phyloP scores from a whole-genome alignment of 64 coral and sea anemone species.

The Dendrophyllia cribrosa region DNA sequence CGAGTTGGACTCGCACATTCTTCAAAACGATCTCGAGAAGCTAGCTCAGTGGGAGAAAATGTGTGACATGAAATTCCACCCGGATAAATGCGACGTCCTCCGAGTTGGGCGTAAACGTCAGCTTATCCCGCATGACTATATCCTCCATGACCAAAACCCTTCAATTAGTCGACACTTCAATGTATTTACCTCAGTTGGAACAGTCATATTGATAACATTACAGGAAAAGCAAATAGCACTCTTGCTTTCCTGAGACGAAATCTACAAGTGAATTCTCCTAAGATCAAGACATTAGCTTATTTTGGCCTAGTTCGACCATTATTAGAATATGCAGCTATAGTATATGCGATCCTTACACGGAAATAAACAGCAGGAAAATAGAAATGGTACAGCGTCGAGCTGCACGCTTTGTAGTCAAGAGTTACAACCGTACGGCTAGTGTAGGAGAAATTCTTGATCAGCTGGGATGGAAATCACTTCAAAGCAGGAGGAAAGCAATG shows the following conservation, averaged over 20 bases:
- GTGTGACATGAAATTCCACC: background rate
- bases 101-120: background rate
- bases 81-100: background rate
- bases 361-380: no score
- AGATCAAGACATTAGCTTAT: background rate
- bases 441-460: background rate
- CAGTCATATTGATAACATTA: background rate
- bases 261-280: background rate
- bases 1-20: background rate
- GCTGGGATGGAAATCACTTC: background rate
- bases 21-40: background rate
- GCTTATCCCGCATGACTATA: background rate
- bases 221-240: background rate
- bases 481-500: background rate
- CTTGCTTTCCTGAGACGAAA: background rate
- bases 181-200: background rate
- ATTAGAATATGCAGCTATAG: no score
- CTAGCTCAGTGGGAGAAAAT: background rate
- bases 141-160: background rate
- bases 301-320: background rate
- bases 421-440: background rate
- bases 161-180: background rate
- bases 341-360: no score
- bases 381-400: conserved; percentile 1
- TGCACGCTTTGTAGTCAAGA: conserved; percentile 41